These are phyloP conservation scores for Dromius quadrimaculatus DNA, from an alignment of 2,888 invertebrate species.

Conservation along the genomic window DNA sequence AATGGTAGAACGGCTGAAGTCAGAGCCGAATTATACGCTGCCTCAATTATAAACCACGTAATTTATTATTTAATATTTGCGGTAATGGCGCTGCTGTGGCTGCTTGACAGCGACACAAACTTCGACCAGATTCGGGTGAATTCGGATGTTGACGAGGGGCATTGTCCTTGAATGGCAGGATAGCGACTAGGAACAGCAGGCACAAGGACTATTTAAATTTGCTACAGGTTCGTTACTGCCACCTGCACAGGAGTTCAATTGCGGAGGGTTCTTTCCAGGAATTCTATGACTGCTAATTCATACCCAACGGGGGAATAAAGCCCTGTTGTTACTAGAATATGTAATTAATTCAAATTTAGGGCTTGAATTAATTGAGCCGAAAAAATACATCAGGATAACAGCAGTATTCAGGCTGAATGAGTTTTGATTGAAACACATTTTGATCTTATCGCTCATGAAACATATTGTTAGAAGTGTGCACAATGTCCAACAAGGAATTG, in stretches of 20 bases:
- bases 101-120: slow-evolving; percentile 11
- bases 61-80: slow-evolving; percentile 31
- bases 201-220: slow-evolving; percentile 22
- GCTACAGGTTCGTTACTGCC: slow-evolving; percentile 22
- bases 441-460: no score
- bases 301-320: no score
- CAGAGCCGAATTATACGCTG: slow-evolving; percentile 14
- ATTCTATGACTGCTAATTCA: no score
- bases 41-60: slow-evolving; percentile 30
- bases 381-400: no score
- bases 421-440: no score
- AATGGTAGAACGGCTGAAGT: neutral
- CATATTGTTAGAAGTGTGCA: no score
- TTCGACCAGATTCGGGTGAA: slow-evolving; percentile 3
- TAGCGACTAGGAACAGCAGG: neutral
- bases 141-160: slow-evolving; percentile 12
- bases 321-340: no score
- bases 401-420: no score
- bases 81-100: slow-evolving; percentile 8
- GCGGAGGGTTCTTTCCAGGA: no score
- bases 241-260: slow-evolving; percentile 13
- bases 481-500: no score
- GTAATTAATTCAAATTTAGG: no score
- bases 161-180: slow-evolving; percentile 1
- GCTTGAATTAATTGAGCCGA: no score